Percentiles rank a stretch among this genome's conserved stretches.
phyloP scores from a whole-genome alignment of 2,113 vertebrate genomes.

The Dasyprocta punctata region DNA sequence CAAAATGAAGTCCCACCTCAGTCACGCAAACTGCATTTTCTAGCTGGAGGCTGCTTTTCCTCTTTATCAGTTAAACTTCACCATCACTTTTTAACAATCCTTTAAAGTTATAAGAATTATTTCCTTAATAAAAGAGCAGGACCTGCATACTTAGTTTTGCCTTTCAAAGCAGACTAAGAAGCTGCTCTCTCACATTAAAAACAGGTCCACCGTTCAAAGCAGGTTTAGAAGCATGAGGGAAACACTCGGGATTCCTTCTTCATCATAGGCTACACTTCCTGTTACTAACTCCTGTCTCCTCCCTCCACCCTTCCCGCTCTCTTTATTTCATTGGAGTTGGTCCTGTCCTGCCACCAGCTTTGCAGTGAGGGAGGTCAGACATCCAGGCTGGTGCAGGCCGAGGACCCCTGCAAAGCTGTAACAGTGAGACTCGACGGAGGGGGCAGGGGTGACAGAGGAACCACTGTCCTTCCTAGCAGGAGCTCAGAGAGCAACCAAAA shows the following conservation, averaged over 20 bases:
- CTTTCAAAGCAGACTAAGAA: conserved; percentile 12
- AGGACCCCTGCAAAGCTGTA: neutral
- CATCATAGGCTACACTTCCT: neutral
- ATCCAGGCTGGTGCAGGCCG: neutral
- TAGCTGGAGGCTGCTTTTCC: neutral
- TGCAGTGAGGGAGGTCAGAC: neutral
- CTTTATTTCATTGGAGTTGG: neutral
- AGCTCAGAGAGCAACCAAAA: conserved; percentile 15
- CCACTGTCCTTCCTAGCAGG: neutral
- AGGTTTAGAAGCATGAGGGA: neutral
- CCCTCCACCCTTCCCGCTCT: neutral
- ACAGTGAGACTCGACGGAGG: neutral
- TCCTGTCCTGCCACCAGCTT: neutral
- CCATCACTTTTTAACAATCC: neutral
- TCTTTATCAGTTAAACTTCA: neutral
- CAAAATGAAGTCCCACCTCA: neutral
- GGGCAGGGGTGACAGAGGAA: neutral
- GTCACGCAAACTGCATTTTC: neutral
- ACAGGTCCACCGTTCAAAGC: neutral
- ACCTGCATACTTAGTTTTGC: neutral
- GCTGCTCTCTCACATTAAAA: neutral
- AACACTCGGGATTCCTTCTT: neutral
- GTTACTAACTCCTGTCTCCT: neutral
- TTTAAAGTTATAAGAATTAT: conserved; percentile 43
- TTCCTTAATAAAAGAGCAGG: conserved; percentile 25